Base-by-base conservation (phyloP, 2,888 invertebrate species). In the Aethes cnicana region DNA sequence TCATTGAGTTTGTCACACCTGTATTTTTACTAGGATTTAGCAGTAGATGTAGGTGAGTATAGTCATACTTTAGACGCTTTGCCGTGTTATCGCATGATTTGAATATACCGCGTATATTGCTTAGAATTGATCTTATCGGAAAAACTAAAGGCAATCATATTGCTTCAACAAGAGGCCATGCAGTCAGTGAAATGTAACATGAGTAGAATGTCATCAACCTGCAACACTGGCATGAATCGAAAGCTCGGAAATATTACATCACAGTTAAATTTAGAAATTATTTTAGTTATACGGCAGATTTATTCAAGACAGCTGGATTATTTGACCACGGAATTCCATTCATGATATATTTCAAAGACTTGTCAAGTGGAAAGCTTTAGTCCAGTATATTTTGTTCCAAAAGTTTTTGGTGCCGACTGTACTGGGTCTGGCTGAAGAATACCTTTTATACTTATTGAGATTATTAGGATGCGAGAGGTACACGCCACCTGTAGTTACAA, bases 1-100 rank as follows among this genome's bases (percentile, higher is more conserved):
- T 30, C 32, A 46, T 26, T 46, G 52, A 44, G 52, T 81, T 81
- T 72, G 73, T 72, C 84, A 82, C 81, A 77, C 82, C 73, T 75
- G 73, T 83, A 76, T 77, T 74, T 68, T 63, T 72, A 65, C 65
- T 85, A 84, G 79, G 68, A 64, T 63, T 69, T 83, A 81, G 72
- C 63, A 59, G 67, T 83, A 81, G 76, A 59, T 61, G 66, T 84
- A 81, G 77, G 66, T 56, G 65, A 72, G 66, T 77, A 78, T 74
- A 72, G 69, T 79, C 72, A 69, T 83, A 81, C 67, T 73, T 74
- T 81, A 82, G 74, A 72, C 67, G 80, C 81, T 78, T 79, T 74
- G 79, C 77, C 74, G 79, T 75, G 71, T 75, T 77, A 76, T 74
- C 72, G 71, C 75, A 73, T 79, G 71, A 68, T n/a, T n/a, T n/a